These are phyloP conservation scores for Limnodromus scolopaceus DNA, from an alignment of 2,797 vertebrate species.

Conservation along the genomic window DNA sequence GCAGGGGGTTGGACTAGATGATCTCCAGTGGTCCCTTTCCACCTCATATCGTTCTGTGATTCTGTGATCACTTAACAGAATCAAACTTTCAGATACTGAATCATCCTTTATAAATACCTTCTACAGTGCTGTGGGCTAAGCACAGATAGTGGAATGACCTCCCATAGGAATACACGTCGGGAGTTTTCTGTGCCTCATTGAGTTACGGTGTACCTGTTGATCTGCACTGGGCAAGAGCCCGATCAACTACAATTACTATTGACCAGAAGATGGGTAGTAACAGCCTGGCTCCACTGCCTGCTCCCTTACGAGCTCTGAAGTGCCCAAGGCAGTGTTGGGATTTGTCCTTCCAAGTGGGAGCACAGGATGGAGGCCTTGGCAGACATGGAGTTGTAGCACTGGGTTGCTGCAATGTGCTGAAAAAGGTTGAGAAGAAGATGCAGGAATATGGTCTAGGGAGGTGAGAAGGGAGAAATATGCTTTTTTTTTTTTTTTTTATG, in stretches of 20 bases:
- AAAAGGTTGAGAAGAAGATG: background rate
- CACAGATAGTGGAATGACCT: background rate
- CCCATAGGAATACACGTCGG: background rate
- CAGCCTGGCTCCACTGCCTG: background rate
- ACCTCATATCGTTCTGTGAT: too few relatives aligned
- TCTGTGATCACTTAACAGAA: background rate
- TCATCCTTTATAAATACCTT: background rate
- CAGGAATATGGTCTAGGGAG: background rate
- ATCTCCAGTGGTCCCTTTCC: too few relatives aligned
- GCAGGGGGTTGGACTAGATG: too few relatives aligned
- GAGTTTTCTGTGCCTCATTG: background rate
- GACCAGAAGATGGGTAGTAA: background rate
- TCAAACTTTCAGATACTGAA: background rate
- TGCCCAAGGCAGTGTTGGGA: background rate
- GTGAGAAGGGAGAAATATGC: background rate
- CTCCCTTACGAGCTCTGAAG: background rate
- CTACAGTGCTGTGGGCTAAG: accelerated
- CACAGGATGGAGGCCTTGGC: background rate
- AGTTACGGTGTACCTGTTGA: background rate
- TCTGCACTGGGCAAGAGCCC: background rate
- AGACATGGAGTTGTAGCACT: background rate
- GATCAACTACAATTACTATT: background rate
- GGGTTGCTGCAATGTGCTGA: background rate
- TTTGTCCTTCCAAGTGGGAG: background rate
- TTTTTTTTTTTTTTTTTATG: too few relatives aligned